Base-by-base conservation (phyloP, 2,888 invertebrate species). In the Cordilura impudica region DNA sequence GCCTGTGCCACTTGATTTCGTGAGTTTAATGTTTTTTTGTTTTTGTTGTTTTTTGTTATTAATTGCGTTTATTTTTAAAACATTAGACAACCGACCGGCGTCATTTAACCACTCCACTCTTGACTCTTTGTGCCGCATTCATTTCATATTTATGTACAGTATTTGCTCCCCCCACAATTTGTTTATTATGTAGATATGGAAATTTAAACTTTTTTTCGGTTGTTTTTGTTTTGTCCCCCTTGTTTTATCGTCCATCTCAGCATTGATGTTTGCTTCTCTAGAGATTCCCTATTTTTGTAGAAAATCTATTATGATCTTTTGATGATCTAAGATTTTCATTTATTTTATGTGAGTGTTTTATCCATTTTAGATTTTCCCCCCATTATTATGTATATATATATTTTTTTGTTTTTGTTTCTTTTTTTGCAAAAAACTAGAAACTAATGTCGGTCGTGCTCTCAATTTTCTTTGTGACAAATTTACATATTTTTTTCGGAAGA, bases 61-160 rank as follows among this genome's bases (percentile, higher is more conserved):
- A 75, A 71, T 74, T 61, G 29, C 31, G 31, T 71, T 79, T 78
- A 74, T 78, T 75, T 79, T 75, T 75, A 75, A 75, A 77, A 54
- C 53, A 75, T 75, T 75, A 75, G 71, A 71, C 74, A 67, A 66
- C 16, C 66, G 39, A 63, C 54, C 63, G 74, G 60, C 78, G 65
- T 65, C 63, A 76, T 70, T 74, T 60, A 70, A 63, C 61, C 39
- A 67, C 51, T 72, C 61, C 39, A 67, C 51, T 72, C 71, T 71
- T 75, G 61, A 58, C 71, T 75, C 49, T 51, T 19, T 75, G 66
- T 21, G 49, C 19, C 54, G 47, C 31, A 71, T 51, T 16, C 45
- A 12, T 29, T 19, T 21, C 47, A 79, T 67, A 53, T 49, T 49
- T 16, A 49, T 10, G 26, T 54, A 21, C 3, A 35, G 2, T n/a